These are phyloP conservation scores for Drosophila sp. DNA, from an alignment of 1,140 invertebrate genomes.

Conservation along the genomic window DNA sequence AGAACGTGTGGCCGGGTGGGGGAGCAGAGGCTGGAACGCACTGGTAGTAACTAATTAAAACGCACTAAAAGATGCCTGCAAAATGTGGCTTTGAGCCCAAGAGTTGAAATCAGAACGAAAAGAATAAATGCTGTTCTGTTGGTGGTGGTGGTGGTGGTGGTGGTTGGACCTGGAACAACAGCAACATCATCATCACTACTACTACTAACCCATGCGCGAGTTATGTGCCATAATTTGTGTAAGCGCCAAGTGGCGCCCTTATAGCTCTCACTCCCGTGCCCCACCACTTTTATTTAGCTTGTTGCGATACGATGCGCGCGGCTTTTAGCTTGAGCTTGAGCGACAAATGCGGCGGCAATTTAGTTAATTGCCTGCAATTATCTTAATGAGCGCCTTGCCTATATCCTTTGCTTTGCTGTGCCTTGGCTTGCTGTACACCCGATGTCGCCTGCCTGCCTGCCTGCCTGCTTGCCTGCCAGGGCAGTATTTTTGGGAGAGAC, in stretches of 20 bases:
- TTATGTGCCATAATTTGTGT: slow-evolving; percentile 79
- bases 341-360: slow-evolving; percentile 80
- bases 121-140: not conserved
- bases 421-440: slow-evolving; percentile 25
- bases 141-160: not conserved
- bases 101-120: slow-evolving; percentile 19
- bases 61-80: slow-evolving; percentile 58
- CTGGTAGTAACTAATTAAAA: slow-evolving; percentile 71
- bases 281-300: not conserved
- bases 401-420: slow-evolving; percentile 36
- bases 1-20: slow-evolving; percentile 43
- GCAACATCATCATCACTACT: slow-evolving; percentile 28
- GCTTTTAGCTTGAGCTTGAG: slow-evolving; percentile 44
- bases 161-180: not conserved
- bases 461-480: not conserved
- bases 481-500: not conserved
- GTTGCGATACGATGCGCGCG: slow-evolving; percentile 13
- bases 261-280: slow-evolving; percentile 7
- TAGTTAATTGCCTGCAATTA: slow-evolving; percentile 82
- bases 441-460: not conserved
- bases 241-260: slow-evolving; percentile 57
- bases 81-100: slow-evolving; percentile 26
- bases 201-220: slow-evolving; percentile 46
- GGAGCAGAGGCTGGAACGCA: slow-evolving; percentile 20
- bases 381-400: slow-evolving; percentile 81